Conservation (phyloP, 2,888 invertebrate species). For the Pheosia gnoma region DNA sequence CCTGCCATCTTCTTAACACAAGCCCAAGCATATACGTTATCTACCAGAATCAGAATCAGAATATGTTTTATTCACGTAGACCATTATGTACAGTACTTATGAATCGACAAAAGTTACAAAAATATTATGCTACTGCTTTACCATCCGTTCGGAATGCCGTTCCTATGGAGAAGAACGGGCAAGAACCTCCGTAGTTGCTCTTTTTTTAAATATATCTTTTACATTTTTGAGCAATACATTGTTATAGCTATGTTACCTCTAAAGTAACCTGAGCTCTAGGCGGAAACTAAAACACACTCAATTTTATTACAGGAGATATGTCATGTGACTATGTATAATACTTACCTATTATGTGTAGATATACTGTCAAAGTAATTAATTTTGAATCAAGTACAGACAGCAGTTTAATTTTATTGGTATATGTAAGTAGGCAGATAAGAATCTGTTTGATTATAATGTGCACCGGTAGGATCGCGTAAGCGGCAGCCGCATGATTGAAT, state of each 20-base stretch:
- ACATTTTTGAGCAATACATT: no score
- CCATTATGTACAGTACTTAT: no score
- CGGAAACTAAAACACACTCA: not conserved
- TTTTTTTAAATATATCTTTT: no score
- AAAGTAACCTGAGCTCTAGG: not conserved
- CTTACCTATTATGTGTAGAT: not conserved
- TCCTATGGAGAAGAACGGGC: no score
- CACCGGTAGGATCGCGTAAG: conserved; percentile 15
- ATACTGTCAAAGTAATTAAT: not conserved
- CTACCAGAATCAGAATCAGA: no score
- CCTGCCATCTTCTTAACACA: no score
- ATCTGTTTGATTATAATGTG: conserved; percentile 28
- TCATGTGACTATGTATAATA: not conserved
- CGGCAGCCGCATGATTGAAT: conserved; percentile 15
- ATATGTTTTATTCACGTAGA: no score
- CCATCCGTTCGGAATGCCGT: no score
- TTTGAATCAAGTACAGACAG: conserved; percentile 1
- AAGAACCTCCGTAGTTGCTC: no score
- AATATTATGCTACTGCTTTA: no score
- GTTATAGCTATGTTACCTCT: not conserved
- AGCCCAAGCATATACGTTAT: no score
- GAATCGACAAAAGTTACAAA: no score
- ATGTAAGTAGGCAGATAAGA: conserved; percentile 14
- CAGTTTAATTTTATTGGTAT: not conserved
- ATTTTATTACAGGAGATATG: not conserved